Evolutionary conservation across 2,888 invertebrate genomes (phyloP), one percentile per base, ranked within the genome.

Genomic region (Autographa pulchrina): DNA sequence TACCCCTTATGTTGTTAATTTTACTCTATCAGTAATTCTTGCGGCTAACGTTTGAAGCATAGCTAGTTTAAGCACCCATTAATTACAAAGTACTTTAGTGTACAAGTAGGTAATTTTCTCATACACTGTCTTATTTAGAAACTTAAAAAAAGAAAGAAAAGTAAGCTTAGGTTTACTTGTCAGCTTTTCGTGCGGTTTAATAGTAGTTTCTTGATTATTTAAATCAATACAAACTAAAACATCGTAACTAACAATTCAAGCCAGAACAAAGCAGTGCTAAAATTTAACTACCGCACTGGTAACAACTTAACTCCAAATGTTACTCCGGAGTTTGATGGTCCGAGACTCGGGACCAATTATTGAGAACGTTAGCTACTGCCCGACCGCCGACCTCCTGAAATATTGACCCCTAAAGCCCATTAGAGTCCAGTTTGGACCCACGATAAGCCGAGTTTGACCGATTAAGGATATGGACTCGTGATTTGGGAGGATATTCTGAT

Each of bases 401-500:
- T 95, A 95, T 93, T 92, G 92, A 92, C 92, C 92, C 89, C 90
- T 88, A 91, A 92, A 91, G 90, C 86, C 92, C 92, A 94, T 94
- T 94, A 94, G 88, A 89, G 90, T 89, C 89, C 90, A 92, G 87
- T 88, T 89, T 89, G 85, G 83, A 82, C 84, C 90, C 88, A 86
- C 87, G 90, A 92, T 92, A 93, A 93, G 91, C 80, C 90, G 89
- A 90, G 91, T 91, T 90, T 86, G 89, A 89, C 85, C 91, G 88
- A 91, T 91, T 90, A 88, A 88, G 90, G 90, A 83, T 88, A 86
- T 88, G 85, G 85, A 85, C 85, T 85, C 84, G 84, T 89, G 86
- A 89, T 90, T 88, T 87, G 83, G 84, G 83, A 84, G 81, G 83
- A 83, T 81, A 81, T 77, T 81, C 82, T 70, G 77, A 68, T 20